Evolutionary conservation across 2,113 vertebrate species (phyloP).

Genomic region (Clupea harengus): DNA sequence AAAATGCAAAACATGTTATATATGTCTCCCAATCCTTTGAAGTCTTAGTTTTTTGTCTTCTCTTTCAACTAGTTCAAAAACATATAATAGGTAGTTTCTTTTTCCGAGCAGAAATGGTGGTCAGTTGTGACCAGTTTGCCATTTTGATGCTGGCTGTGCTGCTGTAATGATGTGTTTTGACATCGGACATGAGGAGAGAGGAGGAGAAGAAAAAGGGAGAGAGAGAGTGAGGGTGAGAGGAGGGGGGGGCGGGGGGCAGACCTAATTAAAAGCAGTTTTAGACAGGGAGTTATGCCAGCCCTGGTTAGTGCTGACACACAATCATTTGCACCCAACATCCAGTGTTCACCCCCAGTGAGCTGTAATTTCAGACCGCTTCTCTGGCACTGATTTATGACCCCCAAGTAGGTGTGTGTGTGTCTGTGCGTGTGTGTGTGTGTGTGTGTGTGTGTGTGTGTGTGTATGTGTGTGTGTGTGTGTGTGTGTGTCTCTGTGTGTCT

Average conservation of each 20-base stretch:
- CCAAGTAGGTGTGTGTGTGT: conserved; percentile 13
- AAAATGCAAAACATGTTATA: no score
- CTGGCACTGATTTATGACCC: conserved; percentile 42
- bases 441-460: not conserved
- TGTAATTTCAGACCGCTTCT: conserved; percentile 41
- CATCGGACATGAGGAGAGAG: not conserved
- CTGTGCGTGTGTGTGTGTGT: conserved; percentile 20
- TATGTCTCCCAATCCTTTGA: no score
- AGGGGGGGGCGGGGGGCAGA: not conserved
- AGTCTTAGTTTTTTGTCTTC: no score
- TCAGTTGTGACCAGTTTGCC: no score
- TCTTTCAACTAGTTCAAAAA: no score
- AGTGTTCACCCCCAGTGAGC: conserved; percentile 33
- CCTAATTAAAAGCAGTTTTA: conserved; percentile 18
- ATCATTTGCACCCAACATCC: conserved; percentile 40
- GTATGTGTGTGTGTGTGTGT: conserved; percentile 14
- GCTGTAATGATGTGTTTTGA: no score
- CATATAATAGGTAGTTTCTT: no score
- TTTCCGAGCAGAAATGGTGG: no score
- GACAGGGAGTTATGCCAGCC: conserved; percentile 14
- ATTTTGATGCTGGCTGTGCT: no score
- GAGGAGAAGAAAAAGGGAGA: not conserved
- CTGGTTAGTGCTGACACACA: conserved; percentile 29
- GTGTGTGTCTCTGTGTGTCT: not conserved
- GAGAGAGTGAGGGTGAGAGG: not conserved